Evolutionary conservation across 2,113 vertebrate species (phyloP), one percentile per base, ranked within the genome.

Genomic region (Pandion haliaetus): DNA sequence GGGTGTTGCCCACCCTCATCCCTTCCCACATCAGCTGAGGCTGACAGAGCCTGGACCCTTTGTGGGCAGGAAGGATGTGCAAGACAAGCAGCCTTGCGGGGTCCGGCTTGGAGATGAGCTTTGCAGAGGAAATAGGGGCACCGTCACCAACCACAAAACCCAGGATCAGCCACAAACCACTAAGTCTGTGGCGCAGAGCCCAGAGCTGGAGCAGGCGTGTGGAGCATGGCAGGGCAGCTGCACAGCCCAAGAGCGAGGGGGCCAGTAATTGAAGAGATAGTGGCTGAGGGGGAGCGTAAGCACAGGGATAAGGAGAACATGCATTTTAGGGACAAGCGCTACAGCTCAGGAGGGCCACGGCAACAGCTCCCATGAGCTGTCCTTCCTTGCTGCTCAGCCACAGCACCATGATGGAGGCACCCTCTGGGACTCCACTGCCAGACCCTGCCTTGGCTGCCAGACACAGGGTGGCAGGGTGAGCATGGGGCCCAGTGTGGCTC

Each of bases 1-100:
- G 82, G 83, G 59, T 83, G 54, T 63, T 62, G 36, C 72, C 86
- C 80, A 77, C 80, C 61, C 79, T 61, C 86, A 61, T 44, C 66
- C 26, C 28, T 80, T 84, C 44, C 38, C 62, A 44, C 24, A 36
- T 94, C 94, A 88, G 86, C 94, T 95, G 95, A 90, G 79, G 86
- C 66, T 96, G 88, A 95, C 76, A 10, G 65, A 78, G 57, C 90
- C 34, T 2, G 0, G 23, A n/a, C 31, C 26, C 38, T 10, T 20
- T 2, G 1, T 3, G 20, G 45, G 45, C 80, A 84, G 95, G 91
- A 91, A 95, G 88, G 86, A 81, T 70, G 71, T 73, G 71, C 50
- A 92, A 67, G 70, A 80, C 32, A 58, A 79, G 38, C 21, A 81
- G 66, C 38, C 8, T 79, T 58, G 15, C 2, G 7, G 85, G 21